Conservation (phyloP, 2,113 vertebrate genomes). For the Sylvietta virens region DNA sequence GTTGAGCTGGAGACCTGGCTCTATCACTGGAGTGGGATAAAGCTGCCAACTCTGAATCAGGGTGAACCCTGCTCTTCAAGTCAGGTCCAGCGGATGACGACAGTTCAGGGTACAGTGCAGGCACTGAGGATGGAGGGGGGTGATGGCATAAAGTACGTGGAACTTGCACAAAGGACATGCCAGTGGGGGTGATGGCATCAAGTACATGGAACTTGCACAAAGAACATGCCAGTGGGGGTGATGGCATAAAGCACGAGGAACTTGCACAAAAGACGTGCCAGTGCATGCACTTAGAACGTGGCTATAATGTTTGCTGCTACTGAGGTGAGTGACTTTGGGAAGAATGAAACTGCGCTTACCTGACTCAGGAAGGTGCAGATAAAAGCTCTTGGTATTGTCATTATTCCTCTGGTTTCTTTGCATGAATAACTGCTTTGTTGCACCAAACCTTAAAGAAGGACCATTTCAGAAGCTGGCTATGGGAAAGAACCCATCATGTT, state of each 20-base stretch:
- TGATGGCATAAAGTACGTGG: not conserved
- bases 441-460: not conserved
- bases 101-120: not conserved
- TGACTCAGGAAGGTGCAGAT: not conserved
- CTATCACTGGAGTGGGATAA: too few species aligned
- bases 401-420: not conserved
- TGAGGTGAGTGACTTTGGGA: not conserved
- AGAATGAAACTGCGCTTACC: not conserved
- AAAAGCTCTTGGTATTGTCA: not conserved
- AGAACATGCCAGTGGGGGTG: accelerated
- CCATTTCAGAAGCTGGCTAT: not conserved
- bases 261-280: not conserved
- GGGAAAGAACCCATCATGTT: not conserved
- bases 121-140: accelerated
- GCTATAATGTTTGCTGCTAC: accelerated
- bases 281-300: accelerated
- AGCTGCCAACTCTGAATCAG: too few species aligned
- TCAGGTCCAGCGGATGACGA: too few species aligned
- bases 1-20: too few species aligned
- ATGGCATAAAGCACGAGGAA: not conserved
- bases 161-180: not conserved
- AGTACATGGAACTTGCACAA: not conserved
- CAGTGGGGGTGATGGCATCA: not conserved
- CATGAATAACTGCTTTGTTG: not conserved
- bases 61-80: too few species aligned